These are phyloP conservation scores for Patagioenas fasciata DNA, from an alignment of 2,113 vertebrate genomes.

Conservation along the genomic window DNA sequence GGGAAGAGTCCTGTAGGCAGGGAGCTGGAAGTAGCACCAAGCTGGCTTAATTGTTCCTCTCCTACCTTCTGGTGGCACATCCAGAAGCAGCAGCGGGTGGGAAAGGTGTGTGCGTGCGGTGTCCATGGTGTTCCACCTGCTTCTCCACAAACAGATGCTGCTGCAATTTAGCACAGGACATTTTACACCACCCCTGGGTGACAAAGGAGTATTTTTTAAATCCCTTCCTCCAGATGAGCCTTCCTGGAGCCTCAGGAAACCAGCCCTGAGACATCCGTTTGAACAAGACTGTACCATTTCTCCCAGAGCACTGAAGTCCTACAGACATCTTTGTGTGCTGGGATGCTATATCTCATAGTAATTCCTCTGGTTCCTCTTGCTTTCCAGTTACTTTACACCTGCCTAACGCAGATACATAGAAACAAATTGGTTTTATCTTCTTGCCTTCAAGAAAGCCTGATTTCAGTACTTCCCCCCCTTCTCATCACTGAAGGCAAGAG, in stretches of 20 bases:
- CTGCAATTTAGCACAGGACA: background rate
- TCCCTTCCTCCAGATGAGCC: background rate
- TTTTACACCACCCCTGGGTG: background rate
- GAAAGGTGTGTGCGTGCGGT: fast-evolving
- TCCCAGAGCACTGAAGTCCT: background rate
- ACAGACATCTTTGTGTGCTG: background rate
- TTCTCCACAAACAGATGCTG: background rate
- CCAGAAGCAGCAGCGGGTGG: background rate
- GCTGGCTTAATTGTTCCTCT: background rate
- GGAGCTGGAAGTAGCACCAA: background rate
- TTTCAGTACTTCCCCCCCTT: background rate
- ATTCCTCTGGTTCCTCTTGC: background rate
- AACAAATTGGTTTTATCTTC: background rate
- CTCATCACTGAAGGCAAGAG: slow-evolving; percentile 47
- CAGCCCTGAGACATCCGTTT: background rate
- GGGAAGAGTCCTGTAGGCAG: background rate
- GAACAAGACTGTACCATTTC: background rate
- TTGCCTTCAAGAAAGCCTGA: slow-evolving; percentile 47
- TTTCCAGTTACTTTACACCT: slow-evolving; percentile 24
- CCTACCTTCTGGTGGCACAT: background rate
- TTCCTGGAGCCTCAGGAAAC: background rate
- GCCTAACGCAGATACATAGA: slow-evolving; percentile 10
- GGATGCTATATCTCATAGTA: background rate
- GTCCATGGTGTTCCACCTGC: background rate
- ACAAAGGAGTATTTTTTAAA: background rate